phyloP scores from a whole-genome alignment of 1,140 invertebrate genomes.

The Eueides isabella region DNA sequence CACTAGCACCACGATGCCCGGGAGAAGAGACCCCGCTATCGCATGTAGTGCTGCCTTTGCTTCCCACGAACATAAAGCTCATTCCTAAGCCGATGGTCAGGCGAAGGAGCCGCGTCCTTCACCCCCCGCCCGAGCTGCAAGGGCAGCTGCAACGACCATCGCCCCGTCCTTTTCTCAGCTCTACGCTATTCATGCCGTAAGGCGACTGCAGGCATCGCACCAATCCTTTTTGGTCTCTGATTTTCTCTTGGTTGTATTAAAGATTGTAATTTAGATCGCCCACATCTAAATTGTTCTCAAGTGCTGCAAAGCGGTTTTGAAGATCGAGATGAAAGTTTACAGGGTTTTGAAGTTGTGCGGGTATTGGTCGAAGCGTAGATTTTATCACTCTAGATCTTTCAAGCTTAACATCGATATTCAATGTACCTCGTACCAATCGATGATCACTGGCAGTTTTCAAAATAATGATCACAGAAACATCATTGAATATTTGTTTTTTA shows the following conservation, averaged over 20 bases:
- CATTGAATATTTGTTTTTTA: too few species aligned
- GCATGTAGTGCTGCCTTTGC: constrained; percentile 88
- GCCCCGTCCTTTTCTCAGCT: constrained; percentile 85
- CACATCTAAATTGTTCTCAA: too few species aligned
- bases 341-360: too few species aligned
- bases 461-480: too few species aligned
- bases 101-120: constrained; percentile 83
- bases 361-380: too few species aligned
- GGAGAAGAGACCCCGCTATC: constrained; percentile 88
- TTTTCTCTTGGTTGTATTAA: constrained; percentile 75
- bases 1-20: constrained; percentile 89
- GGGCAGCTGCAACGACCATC: constrained; percentile 86
- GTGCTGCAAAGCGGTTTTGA: too few species aligned
- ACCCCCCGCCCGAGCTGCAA: constrained; percentile 84
- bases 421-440: too few species aligned
- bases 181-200: constrained; percentile 90
- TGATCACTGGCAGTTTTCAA: too few species aligned
- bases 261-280: too few species aligned
- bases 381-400: too few species aligned
- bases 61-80: constrained; percentile 89
- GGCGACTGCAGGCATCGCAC: constrained; percentile 92
- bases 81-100: constrained; percentile 81
- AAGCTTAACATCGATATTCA: too few species aligned
- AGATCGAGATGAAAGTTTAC: too few species aligned
- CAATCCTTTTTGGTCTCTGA: constrained; percentile 87